These are phyloP conservation scores for Aquatica leii DNA, from an alignment of 2,888 invertebrate genomes.

Conservation along the genomic window DNA sequence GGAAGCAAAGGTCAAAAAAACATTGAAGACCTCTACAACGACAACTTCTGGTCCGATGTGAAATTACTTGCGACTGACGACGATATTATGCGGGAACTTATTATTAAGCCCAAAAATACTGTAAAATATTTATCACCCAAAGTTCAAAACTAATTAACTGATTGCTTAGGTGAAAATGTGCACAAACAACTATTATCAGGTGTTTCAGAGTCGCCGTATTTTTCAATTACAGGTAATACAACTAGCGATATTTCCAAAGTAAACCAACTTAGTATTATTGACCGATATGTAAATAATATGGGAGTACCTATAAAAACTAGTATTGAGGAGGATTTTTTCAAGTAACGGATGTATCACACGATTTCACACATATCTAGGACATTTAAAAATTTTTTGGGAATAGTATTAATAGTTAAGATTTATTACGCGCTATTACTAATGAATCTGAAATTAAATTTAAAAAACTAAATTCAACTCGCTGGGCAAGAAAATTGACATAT, in stretches of 20 bases:
- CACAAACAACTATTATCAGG: background rate
- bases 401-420: slow-evolving; percentile 44
- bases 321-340: too few species aligned
- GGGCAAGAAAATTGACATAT: slow-evolving; percentile 42
- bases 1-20: too few species aligned
- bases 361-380: slow-evolving; percentile 32
- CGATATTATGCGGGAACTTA: background rate
- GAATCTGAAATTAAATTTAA: slow-evolving; percentile 43
- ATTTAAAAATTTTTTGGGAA: slow-evolving; percentile 40
- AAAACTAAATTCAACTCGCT: slow-evolving; percentile 50
- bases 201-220: background rate
- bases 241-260: background rate
- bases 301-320: too few species aligned
- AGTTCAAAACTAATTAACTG: background rate
- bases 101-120: background rate
- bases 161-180: background rate
- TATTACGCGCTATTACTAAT: slow-evolving; percentile 41
- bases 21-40: background rate
- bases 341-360: too few species aligned
- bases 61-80: background rate
- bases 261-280: background rate
- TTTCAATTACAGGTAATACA: background rate
- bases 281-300: too few species aligned
- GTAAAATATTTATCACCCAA: background rate
- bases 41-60: background rate